Evolutionary conservation across 1,140 invertebrate species (phyloP).

Genomic region (Saccostrea echinata): DNA sequence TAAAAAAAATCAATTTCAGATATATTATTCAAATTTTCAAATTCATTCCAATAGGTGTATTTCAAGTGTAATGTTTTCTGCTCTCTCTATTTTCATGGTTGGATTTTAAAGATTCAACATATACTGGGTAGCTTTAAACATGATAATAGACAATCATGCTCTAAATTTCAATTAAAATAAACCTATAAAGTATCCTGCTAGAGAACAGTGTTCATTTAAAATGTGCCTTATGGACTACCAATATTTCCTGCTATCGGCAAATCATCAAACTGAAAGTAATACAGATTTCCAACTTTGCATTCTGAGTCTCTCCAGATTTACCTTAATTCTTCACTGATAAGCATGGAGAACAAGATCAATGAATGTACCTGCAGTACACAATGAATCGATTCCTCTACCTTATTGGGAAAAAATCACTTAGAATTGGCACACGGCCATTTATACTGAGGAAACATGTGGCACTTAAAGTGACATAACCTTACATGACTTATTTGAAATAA

Average conservation of each 20-base stretch:
- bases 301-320: constrained; percentile 18
- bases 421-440: constrained; percentile 19
- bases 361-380: constrained; percentile 13
- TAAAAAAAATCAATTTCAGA: no score
- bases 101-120: neutral
- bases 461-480: constrained; percentile 37
- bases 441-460: constrained; percentile 22
- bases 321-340: constrained; percentile 6
- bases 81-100: neutral
- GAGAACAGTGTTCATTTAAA: neutral
- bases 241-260: neutral
- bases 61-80: neutral
- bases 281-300: neutral
- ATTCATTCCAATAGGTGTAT: neutral
- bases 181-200: neutral
- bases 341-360: constrained; percentile 8
- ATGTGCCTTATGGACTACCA: neutral
- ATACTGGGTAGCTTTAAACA: neutral
- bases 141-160: neutral
- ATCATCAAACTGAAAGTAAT: constrained; percentile 11
- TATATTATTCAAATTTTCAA: no score
- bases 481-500: neutral
- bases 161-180: neutral
- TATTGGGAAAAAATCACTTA: constrained; percentile 26
- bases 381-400: constrained; percentile 28